These are phyloP conservation scores for Dicaeum eximium DNA, from an alignment of 2,113 vertebrate species.

Conservation along the genomic window DNA sequence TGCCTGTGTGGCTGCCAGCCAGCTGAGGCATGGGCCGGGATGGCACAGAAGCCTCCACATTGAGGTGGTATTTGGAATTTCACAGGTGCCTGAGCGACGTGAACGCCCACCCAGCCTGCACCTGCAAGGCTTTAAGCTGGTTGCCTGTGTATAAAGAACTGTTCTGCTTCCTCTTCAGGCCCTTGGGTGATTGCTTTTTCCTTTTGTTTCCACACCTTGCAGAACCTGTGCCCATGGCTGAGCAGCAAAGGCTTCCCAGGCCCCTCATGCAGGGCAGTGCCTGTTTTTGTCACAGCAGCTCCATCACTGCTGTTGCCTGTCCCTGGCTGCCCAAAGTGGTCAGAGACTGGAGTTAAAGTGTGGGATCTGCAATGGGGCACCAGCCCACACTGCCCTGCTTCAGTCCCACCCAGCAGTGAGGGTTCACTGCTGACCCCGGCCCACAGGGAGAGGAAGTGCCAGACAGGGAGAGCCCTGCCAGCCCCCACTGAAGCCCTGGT, in stretches of 20 bases:
- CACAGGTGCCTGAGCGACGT: neutral
- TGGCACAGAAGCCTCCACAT: neutral
- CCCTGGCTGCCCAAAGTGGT: accelerated
- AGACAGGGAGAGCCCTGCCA: neutral
- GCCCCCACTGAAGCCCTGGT: neutral
- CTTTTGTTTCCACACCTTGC: neutral
- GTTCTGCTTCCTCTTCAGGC: neutral
- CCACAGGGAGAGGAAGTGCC: accelerated
- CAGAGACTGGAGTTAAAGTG: neutral
- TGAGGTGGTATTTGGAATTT: neutral
- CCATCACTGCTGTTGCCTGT: accelerated
- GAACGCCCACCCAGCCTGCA: accelerated
- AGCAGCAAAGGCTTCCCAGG: neutral
- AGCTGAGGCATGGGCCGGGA: neutral
- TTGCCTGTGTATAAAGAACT: neutral
- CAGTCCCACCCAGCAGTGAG: accelerated
- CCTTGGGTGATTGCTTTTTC: neutral
- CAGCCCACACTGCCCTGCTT: accelerated
- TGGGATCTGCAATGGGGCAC: neutral
- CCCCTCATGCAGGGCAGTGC: neutral
- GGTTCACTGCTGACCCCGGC: neutral
- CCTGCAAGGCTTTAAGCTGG: neutral
- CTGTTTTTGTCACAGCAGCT: neutral
- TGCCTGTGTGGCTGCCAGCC: accelerated
- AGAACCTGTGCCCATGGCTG: neutral